phyloP scores from a whole-genome alignment of 2,888 invertebrate species.

The Drosophila flavopinicola region DNA sequence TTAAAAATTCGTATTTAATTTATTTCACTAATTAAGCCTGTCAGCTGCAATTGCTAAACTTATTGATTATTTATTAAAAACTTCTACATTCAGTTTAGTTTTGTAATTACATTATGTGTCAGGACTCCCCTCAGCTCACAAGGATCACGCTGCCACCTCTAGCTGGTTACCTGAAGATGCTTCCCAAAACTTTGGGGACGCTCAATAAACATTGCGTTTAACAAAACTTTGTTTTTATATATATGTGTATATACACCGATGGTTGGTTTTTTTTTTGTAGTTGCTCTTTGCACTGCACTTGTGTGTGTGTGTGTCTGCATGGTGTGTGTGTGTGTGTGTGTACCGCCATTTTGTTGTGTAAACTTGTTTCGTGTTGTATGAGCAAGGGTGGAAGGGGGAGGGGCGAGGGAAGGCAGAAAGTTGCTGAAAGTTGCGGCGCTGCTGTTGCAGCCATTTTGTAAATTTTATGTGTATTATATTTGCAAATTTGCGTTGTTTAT shows the following conservation, averaged over 20 bases:
- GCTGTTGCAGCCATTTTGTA: constrained; percentile 67
- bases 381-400: background rate
- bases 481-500: constrained; percentile 75
- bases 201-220: constrained; percentile 78
- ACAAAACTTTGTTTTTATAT: constrained; percentile 58
- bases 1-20: background rate
- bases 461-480: constrained; percentile 74
- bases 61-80: background rate
- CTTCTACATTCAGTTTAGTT: background rate
- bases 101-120: background rate
- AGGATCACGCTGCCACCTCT: constrained; percentile 33
- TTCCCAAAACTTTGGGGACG: constrained; percentile 46
- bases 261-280: constrained; percentile 41
- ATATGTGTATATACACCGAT: background rate
- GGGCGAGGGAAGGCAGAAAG: background rate
- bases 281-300: constrained; percentile 60
- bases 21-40: background rate
- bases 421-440: constrained; percentile 50
- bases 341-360: constrained; percentile 73
- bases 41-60: background rate
- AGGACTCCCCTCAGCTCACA: background rate
- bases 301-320: constrained; percentile 13
- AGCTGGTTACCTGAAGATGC: constrained; percentile 43
- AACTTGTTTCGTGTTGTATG: constrained; percentile 47
- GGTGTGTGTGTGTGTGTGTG: constrained; percentile 36